phyloP scores from a whole-genome alignment of 53 echinoderm and acorn worm species.

The Paracentrotus lividus region DNA sequence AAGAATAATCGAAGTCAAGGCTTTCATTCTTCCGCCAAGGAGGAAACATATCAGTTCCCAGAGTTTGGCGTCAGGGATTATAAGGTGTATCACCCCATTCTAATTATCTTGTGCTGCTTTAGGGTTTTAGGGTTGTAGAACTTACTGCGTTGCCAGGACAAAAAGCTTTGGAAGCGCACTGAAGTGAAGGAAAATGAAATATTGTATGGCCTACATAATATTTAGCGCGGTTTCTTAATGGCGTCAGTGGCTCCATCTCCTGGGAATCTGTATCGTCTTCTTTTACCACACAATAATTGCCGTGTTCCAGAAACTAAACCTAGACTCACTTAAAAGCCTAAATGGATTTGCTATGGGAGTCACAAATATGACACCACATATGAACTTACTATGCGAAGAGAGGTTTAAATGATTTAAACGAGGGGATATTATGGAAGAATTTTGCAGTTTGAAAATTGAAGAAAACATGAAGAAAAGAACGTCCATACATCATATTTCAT shows the following conservation, averaged over 20 bases:
- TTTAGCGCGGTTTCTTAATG: background rate
- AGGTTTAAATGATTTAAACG: background rate
- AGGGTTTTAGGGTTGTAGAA: no score
- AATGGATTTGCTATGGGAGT: slow-evolving; percentile 1
- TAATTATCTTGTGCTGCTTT: no score
- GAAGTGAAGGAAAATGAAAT: background rate
- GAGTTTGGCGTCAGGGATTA: no score
- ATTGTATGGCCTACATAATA: background rate
- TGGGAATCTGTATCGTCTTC: background rate
- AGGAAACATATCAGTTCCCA: no score
- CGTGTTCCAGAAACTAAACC: slow-evolving; percentile 23
- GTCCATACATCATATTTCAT: no score
- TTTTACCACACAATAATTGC: background rate
- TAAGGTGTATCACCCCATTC: no score
- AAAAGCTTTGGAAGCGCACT: background rate
- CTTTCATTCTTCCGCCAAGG: no score
- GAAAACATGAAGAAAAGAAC: background rate
- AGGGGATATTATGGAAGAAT: background rate
- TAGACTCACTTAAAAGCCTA: slow-evolving; percentile 47
- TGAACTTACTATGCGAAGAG: background rate
- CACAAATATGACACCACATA: background rate
- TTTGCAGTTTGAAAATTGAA: background rate
- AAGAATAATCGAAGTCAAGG: no score
- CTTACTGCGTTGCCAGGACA: no score
- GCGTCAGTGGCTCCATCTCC: background rate